Base-by-base conservation (phyloP, 1,140 invertebrate genomes). In the Drosophila miranda region DNA sequence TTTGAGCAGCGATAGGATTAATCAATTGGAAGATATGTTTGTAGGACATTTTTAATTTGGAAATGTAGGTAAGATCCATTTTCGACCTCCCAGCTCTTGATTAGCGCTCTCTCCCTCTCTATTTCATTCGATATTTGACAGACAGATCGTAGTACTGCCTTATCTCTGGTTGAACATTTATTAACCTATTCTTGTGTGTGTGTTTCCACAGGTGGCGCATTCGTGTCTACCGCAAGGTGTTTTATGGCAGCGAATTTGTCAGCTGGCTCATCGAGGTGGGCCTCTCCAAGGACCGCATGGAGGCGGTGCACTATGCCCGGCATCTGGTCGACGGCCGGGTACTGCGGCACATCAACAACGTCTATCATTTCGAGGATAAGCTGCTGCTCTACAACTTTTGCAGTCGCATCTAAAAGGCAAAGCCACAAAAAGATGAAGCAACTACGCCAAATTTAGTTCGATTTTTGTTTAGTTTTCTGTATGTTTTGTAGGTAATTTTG, bases 241-340 rank as follows among this genome's bases (percentile, higher is more conserved):
- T 99, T 89, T 95, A 94, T 76, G 97, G 97, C 16, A 93, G 93
- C 60, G 95, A 95, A 73, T 93, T 99, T 23, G 95, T 97, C 14
- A 94, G 96, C 83, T 99, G 97, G 97, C 92, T 98, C 6, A 91
- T 97, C 7, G 92, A 94, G 71, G 95, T 95, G 49, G 96, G 96
- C 1, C 89, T 99, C 11, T 95, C 95, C 0, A 92, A 92, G 48
- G 95, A 95, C 91, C 92, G 95, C 16, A 92, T 93, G 26, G 95
- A 97, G 80, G 97, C 96, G 14, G 93, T 95, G 1, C 93, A 92
- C 34, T 98, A 98, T 91, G 97, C 96, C n/a, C 93, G 94, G 21
- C 94, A 96, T 86, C 92, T 99, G 6, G 91, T 98, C 2, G 94
- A 96, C 84, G 96, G 96, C 9, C 93, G 96, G 59, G 94, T 98